phyloP scores from a whole-genome alignment of 1,140 invertebrate genomes.

The Brachionus sp. region DNA sequence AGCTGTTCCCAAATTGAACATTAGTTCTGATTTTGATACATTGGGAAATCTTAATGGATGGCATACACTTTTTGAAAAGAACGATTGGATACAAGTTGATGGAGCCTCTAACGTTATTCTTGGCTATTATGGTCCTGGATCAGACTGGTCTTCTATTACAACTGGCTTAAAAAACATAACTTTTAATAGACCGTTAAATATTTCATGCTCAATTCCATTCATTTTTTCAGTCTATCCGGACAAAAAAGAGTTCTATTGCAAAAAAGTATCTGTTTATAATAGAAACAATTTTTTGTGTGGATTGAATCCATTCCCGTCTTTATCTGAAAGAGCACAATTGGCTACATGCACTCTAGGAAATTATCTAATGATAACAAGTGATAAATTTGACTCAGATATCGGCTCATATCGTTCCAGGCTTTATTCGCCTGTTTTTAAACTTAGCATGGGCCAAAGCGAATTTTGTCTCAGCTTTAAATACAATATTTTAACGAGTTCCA shows the following conservation, averaged over 20 bases:
- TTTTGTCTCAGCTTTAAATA: slow-evolving; percentile 36
- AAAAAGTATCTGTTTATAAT: background rate
- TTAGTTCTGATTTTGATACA: slow-evolving; percentile 11
- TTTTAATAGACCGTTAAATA: background rate
- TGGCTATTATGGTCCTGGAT: background rate
- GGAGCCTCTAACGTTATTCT: background rate
- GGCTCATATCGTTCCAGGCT: background rate
- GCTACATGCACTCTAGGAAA: background rate
- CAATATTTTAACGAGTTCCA: background rate
- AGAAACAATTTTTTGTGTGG: background rate
- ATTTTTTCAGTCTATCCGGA: background rate
- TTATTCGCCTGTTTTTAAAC: slow-evolving; percentile 19
- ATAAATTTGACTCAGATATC: slow-evolving; percentile 6
- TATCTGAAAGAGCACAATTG: background rate
- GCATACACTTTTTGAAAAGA: background rate
- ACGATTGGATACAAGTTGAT: slow-evolving; percentile 14
- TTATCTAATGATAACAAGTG: slow-evolving; percentile 18
- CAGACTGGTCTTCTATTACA: slow-evolving; percentile 27
- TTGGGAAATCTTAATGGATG: background rate
- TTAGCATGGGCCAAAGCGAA: background rate
- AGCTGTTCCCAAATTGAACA: background rate
- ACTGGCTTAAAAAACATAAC: background rate
- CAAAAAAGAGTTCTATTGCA: background rate
- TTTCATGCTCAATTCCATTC: background rate
- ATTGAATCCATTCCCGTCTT: background rate